A percentile compares a stretch with the other conserved stretches of the same genome.
Conservation (phyloP, 2,888 invertebrate genomes). For the Stomorhina lunata region DNA sequence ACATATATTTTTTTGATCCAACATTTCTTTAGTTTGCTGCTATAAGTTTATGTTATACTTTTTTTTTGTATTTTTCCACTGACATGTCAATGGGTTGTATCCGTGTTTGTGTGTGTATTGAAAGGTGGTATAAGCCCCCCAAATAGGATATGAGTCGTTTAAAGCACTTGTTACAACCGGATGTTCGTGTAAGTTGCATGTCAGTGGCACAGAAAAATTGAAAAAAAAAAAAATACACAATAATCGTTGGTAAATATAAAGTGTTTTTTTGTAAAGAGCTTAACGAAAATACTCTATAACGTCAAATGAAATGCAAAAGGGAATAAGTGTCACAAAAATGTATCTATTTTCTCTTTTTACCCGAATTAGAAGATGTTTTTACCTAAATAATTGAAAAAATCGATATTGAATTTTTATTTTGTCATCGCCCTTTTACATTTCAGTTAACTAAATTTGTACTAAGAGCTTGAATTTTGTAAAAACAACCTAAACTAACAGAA, state of each 20-base stretch:
- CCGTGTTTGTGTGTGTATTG: conserved; percentile 1
- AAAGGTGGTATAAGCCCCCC: not conserved
- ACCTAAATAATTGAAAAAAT: no score
- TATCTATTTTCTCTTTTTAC: no score
- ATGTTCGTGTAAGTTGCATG: conserved; percentile 49
- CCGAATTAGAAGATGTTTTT: no score
- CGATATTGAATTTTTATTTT: no score
- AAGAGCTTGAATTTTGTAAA: no score
- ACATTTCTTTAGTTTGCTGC: not conserved
- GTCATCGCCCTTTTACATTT: no score
- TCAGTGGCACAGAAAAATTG: not conserved
- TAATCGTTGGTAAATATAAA: conserved; percentile 21
- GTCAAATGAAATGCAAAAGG: not conserved
- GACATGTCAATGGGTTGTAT: conserved; percentile 1
- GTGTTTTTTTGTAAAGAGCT: no score
- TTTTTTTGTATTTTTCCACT: not conserved
- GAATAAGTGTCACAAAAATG: not conserved
- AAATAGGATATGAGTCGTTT: conserved; percentile 56
- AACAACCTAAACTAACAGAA: not conserved
- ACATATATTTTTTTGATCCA: not conserved
- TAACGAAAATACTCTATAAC: no score
- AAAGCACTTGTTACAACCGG: conserved; percentile 64
- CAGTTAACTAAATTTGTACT: no score
- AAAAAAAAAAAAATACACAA: not conserved
- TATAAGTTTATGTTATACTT: not conserved